Evolutionary conservation across 1,140 invertebrate genomes (phyloP), one percentile per base, ranked within the genome.

Genomic region (Brachionus asplanchnoidis): DNA sequence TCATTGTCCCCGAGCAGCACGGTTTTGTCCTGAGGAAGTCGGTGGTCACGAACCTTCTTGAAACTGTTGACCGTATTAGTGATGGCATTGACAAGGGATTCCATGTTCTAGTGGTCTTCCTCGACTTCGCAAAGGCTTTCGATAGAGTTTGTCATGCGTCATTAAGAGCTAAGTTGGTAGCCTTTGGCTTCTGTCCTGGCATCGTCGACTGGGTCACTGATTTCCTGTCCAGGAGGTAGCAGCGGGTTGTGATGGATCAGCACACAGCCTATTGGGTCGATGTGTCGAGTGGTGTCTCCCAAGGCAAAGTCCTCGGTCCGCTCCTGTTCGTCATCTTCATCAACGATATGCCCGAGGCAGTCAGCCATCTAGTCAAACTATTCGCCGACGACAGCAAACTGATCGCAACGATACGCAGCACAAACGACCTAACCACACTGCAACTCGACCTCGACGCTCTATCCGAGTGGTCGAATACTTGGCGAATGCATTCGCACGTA

Each of bases 301-400:
- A 70, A 40, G 66, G 28, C 3, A 56, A 17, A 17, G 53, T 56
- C 53, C 53, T 56, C 0, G 53, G 53, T 56, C 53, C 53, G 14
- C 44, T 46, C 14, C 44, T 46, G 44, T 46, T 46, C 44, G 44
- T 46, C 44, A 46, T 46, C 12, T 46, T 79, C 68, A 85, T 85
- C 4, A 86, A 86, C 53, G 86, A 87, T 36, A 46, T 46, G 44
- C 44, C 44, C 12, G 44, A 9, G 44, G 44, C 44, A 11, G 44
- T 46, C 44, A 46, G 44, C 44, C 44, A 46, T 11, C 44, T 46
- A 0, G 44, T 46, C 44, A 46, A 46, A 46, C 44, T 46, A 14
- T 46, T 46, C 14, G 44, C 44, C 44, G 44, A 46, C 1, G 11
- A 46, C 44, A 14, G 44, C 14, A 46, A 46, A 46, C 44, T 46